Conservation (phyloP, 1,140 invertebrate genomes). For the Brachionus paranguensis region DNA sequence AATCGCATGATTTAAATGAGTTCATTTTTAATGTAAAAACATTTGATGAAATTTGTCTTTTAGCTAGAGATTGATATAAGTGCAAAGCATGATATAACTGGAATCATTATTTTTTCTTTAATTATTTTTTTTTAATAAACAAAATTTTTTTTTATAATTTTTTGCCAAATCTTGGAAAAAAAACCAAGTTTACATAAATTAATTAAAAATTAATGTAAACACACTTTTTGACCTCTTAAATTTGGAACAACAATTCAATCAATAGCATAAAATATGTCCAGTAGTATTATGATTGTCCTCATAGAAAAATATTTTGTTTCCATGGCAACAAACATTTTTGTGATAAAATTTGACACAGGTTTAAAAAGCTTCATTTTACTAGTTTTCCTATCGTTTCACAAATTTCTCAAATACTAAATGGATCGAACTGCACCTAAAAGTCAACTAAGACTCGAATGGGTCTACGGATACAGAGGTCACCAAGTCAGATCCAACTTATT, state of each 20-base stretch:
- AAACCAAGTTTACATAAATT: background rate
- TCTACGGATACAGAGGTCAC: constrained; percentile 55
- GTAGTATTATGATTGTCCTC: background rate
- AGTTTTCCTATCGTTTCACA: background rate
- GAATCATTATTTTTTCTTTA: too few relatives aligned
- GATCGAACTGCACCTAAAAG: constrained; percentile 37
- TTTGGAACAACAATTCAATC: background rate
- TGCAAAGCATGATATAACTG: too few relatives aligned
- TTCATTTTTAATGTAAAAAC: too few relatives aligned
- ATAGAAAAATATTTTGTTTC: background rate
- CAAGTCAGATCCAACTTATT: constrained; percentile 55
- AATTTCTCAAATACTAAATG: background rate
- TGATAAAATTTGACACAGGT: constrained; percentile 9
- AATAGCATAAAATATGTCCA: background rate
- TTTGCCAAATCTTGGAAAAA: too few relatives aligned
- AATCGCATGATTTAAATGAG: too few relatives aligned
- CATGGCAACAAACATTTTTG: constrained; percentile 9
- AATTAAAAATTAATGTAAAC: background rate
- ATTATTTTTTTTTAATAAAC: too few relatives aligned
- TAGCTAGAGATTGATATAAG: too few relatives aligned
- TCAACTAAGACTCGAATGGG: constrained; percentile 50
- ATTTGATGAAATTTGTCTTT: too few relatives aligned
- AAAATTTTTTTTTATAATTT: background rate
- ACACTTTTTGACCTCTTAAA: background rate
- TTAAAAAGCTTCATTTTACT: background rate